phyloP scores from a whole-genome alignment of 2,888 invertebrate species.

The Ariolimax columbianus region DNA sequence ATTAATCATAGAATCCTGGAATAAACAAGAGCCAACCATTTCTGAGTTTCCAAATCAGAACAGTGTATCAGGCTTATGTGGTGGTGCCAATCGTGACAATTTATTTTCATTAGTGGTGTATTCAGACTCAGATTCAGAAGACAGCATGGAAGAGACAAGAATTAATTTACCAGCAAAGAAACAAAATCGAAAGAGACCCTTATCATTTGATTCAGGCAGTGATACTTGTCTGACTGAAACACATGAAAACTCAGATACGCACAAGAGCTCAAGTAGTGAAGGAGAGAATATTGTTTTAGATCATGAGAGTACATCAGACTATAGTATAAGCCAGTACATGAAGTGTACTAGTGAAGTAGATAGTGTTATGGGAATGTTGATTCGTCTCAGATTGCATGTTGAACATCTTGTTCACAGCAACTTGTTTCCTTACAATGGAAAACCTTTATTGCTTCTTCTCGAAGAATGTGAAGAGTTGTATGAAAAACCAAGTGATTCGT shows the following conservation, averaged over 20 bases:
- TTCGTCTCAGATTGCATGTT: conserved; percentile 30
- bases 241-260: background rate
- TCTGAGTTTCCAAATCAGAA: background rate
- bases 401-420: conserved; percentile 17
- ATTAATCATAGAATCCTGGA: background rate
- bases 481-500: conserved; percentile 17
- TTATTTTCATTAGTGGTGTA: conserved; percentile 4
- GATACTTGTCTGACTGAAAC: background rate
- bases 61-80: background rate
- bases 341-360: conserved; percentile 8
- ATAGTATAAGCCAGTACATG: background rate
- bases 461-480: conserved; percentile 30
- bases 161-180: background rate
- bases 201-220: background rate
- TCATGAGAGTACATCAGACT: background rate
- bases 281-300: background rate
- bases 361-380: conserved; percentile 39
- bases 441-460: conserved; percentile 19
- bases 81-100: background rate
- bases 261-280: background rate
- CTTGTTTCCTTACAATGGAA: conserved; percentile 36
- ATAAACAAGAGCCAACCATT: background rate
- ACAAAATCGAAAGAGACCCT: background rate
- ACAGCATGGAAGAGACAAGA: background rate
- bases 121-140: conserved; percentile 39